Evolutionary conservation across 2,113 vertebrate species (phyloP).

Genomic region (Sorex fumeus): DNA sequence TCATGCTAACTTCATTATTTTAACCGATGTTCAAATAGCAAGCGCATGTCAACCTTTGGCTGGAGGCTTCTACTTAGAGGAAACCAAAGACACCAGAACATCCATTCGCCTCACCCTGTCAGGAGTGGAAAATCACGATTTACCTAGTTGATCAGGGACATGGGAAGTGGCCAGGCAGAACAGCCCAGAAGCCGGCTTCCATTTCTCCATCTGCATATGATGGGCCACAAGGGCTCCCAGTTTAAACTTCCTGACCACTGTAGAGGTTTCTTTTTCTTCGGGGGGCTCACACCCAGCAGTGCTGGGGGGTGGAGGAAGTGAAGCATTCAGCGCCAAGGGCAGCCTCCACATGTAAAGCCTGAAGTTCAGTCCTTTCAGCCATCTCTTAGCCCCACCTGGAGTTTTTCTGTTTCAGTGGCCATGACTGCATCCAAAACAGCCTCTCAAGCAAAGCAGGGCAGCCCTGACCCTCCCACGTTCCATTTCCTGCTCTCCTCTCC

Average conservation of each 20-base stretch:
- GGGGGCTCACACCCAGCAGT: too few species aligned
- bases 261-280: too few species aligned
- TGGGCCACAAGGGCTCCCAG: too few species aligned
- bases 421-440: too few species aligned
- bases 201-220: background rate
- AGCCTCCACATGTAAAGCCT: too few species aligned
- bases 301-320: too few species aligned
- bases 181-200: too few species aligned
- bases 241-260: background rate
- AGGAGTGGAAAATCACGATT: constrained; percentile 27
- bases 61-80: constrained; percentile 12
- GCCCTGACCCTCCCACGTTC: background rate
- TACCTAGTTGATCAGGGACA: background rate
- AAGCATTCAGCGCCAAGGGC: too few species aligned
- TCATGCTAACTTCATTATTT: constrained; percentile 52
- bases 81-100: constrained; percentile 62
- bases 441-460: background rate
- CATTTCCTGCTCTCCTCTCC: background rate
- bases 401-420: background rate
- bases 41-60: constrained; percentile 50
- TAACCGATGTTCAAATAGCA: constrained; percentile 40
- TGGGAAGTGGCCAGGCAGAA: background rate
- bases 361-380: too few species aligned
- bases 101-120: constrained; percentile 29
- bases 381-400: too few species aligned